Conservation (phyloP, 2,888 invertebrate species). For the Pharmacophagus antenor region DNA sequence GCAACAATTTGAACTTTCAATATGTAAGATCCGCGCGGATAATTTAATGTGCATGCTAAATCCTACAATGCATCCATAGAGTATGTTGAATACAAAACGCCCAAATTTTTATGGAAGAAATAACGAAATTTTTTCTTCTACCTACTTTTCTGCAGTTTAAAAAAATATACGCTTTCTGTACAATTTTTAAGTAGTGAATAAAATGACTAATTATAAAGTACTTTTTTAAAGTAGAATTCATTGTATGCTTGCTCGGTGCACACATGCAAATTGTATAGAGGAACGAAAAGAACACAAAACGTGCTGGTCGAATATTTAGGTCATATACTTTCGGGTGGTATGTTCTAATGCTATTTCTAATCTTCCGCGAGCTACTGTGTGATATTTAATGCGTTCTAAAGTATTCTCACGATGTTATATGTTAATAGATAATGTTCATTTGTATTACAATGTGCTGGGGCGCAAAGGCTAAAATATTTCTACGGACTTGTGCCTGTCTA, state of each 20-base stretch:
- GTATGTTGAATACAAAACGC: too few relatives aligned
- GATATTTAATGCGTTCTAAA: background rate
- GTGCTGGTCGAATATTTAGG: slow-evolving; percentile 52
- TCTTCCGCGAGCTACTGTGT: slow-evolving; percentile 48
- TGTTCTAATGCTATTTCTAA: slow-evolving; percentile 59
- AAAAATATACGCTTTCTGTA: too few relatives aligned
- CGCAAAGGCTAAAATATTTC: background rate
- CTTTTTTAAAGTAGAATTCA: too few relatives aligned
- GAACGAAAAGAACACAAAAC: slow-evolving; percentile 1
- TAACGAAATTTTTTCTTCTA: too few relatives aligned
- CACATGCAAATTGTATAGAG: background rate
- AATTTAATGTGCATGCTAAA: too few relatives aligned
- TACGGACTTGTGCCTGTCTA: background rate
- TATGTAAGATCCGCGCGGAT: too few relatives aligned
- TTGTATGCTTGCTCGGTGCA: background rate
- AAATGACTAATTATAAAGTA: too few relatives aligned
- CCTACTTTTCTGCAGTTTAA: too few relatives aligned
- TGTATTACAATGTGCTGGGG: background rate
- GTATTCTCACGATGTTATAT: slow-evolving; percentile 6
- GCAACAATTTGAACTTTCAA: too few relatives aligned
- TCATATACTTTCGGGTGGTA: slow-evolving; percentile 54
- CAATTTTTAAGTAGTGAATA: too few relatives aligned
- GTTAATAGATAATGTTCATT: background rate
- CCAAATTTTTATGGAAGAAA: too few relatives aligned
- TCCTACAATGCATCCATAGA: too few relatives aligned